A percentile compares a stretch with the other conserved stretches of the same genome.
These are phyloP conservation scores for Peucedramus taeniatus DNA, from an alignment of 2,113 vertebrate species.

Conservation along the genomic window DNA sequence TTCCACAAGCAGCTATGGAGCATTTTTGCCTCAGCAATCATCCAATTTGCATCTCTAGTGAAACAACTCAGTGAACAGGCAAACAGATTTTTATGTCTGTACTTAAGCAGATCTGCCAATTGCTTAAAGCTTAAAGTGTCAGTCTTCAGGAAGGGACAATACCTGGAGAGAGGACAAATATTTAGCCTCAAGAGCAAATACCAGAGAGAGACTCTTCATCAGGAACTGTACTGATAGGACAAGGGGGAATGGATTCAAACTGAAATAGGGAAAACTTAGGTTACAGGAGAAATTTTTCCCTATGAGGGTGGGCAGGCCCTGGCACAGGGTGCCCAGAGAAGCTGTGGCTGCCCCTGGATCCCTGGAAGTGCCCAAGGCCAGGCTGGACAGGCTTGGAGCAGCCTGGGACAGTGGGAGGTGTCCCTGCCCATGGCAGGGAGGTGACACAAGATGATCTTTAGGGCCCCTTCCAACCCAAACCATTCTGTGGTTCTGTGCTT, in stretches of 20 bases:
- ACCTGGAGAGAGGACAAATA: background rate
- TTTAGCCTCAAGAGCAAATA: background rate
- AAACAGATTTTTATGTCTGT: background rate
- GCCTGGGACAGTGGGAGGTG: rapidly evolving
- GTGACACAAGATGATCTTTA: background rate
- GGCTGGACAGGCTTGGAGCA: rapidly evolving
- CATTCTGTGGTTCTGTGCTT: background rate
- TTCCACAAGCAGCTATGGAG: background rate
- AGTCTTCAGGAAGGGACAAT: background rate
- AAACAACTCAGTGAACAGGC: background rate
- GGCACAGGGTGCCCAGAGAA: background rate
- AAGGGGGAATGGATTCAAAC: background rate
- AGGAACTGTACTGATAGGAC: background rate
- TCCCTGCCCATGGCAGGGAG: background rate
- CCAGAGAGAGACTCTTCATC: background rate
- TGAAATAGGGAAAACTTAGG: background rate
- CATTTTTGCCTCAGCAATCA: background rate
- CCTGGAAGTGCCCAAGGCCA: background rate
- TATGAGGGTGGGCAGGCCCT: rapidly evolving
- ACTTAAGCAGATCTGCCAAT: background rate
- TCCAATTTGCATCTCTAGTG: background rate
- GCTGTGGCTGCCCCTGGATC: background rate
- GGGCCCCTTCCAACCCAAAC: background rate
- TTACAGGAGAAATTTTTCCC: background rate
- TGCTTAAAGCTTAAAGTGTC: background rate